These are phyloP conservation scores for Patiria miniata DNA, from an alignment of 35 echinoderm and acorn worm species.

Conservation along the genomic window DNA sequence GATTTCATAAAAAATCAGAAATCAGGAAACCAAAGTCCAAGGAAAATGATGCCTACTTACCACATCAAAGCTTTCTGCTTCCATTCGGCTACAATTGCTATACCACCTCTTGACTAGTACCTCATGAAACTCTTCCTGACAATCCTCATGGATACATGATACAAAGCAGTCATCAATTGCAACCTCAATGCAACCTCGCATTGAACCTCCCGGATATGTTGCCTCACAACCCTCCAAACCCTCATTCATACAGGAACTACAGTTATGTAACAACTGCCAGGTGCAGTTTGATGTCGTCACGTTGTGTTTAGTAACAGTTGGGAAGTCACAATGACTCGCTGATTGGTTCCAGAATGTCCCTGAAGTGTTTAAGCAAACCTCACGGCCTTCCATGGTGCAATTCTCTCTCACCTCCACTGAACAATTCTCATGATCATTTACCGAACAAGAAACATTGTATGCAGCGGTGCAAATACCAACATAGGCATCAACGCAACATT, in stretches of 20 bases:
- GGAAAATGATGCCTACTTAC: not conserved
- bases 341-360: not conserved
- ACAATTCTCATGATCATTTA: not conserved
- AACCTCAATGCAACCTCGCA: not conserved
- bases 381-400: not conserved
- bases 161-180: not conserved
- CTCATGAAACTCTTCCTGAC: not conserved
- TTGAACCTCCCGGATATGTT: not conserved
- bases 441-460: slow-evolving; percentile 1
- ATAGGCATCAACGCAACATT: not conserved
- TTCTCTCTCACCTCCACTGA: not conserved
- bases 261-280: not conserved
- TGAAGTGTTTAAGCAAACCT: not conserved
- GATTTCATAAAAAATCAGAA: too few species aligned
- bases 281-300: not conserved
- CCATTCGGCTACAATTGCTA: not conserved
- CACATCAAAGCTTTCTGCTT: slow-evolving; percentile 13
- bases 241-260: not conserved
- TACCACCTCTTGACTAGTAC: not conserved
- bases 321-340: not conserved
- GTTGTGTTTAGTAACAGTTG: not conserved
- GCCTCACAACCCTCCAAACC: not conserved
- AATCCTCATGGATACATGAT: not conserved
- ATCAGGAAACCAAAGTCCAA: not conserved
- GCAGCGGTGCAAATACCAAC: not conserved